Evolutionary conservation across 2,113 vertebrate species (phyloP), one percentile per base, ranked within the genome.

Genomic region (Neofelis nebulosa): DNA sequence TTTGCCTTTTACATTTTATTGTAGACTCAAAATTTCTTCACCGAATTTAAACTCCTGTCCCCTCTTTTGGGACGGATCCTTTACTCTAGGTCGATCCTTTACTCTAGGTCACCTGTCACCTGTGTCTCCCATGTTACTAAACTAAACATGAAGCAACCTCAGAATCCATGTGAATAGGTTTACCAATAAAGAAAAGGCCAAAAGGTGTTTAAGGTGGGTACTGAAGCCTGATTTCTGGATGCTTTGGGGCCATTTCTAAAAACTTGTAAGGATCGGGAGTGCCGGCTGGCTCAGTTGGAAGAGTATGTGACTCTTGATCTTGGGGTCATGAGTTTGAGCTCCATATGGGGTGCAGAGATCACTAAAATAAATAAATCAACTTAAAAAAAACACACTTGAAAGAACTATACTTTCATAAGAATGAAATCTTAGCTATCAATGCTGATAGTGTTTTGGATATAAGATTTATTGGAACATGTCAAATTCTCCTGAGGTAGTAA

Each of bases 1-100:
- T 92, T 89, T 86, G 41, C 48, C 31, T 94, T 91, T 68, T 52
- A 74, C 33, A 65, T 94, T 95, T 79, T 94, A 36, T 25, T 66
- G 74, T 8, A 82, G 68, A 92, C 41, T 66, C 63, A 31, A 87
- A 82, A 52, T 7, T 79, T 86, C 48, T 66, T 96, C 4, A 41
- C 5, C 23, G 82, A 55, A 73, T 87, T 91, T 76, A 92, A 86
- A 78, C 83, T 71, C 55, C 66, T 86, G 3, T 41, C 36, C 14
- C 21, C 15, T 16, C 13, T 65, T 63, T 81, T 41, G 57, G 50
- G 48, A 66, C 78, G 66, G 16, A 18, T 76, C 48, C 61, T 86
- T 29, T 41, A n/a, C 45, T 74, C 74, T 80, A 91, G 76, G 86
- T 69, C 38, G 16, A 18, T 76, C 48, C 61, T 86, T 29, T 41